Percentiles rank a stretch among this genome's conserved stretches.
phyloP scores from a whole-genome alignment of 2,888 invertebrate genomes.

The Arge pagana region DNA sequence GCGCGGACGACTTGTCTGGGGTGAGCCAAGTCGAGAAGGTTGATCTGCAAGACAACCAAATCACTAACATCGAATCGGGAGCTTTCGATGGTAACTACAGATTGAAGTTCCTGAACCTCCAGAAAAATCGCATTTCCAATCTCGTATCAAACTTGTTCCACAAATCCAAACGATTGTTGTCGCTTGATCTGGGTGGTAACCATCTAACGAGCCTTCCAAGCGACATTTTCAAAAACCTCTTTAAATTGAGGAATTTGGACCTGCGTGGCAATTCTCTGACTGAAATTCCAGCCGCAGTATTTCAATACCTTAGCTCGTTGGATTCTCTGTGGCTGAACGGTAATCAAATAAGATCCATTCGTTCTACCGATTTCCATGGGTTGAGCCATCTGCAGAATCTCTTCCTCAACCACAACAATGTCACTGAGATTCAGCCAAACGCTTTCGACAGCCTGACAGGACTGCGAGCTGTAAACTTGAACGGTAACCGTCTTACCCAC shows the following conservation, averaged over 20 bases:
- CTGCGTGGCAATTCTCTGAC: constrained; percentile 54
- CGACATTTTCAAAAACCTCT: not conserved
- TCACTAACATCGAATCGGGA: too few relatives aligned
- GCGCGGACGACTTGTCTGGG: too few relatives aligned
- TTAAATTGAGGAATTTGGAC: constrained; percentile 41
- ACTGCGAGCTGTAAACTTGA: constrained; percentile 51
- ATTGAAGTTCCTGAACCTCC: too few relatives aligned
- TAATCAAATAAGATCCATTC: constrained; percentile 53
- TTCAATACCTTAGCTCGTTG: constrained; percentile 51
- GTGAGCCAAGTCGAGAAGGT: too few relatives aligned
- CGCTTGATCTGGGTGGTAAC: constrained; percentile 23
- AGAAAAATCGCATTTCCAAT: too few relatives aligned
- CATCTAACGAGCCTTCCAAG: constrained; percentile 13
- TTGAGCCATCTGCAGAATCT: constrained; percentile 50
- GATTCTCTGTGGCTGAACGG: constrained; percentile 52
- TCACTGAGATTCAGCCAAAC: constrained; percentile 39
- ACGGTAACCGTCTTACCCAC: constrained; percentile 63
- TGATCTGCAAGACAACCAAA: too few relatives aligned
- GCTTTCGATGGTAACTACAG: too few relatives aligned
- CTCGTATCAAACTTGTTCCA: too few relatives aligned
- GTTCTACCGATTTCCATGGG: constrained; percentile 55
- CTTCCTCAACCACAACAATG: constrained; percentile 51
- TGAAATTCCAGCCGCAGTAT: constrained; percentile 50
- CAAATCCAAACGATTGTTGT: too few relatives aligned
- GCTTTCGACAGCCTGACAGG: constrained; percentile 39